These are phyloP conservation scores for Prionchulus punctatus DNA, from an alignment of 2,888 invertebrate genomes.

Conservation along the genomic window DNA sequence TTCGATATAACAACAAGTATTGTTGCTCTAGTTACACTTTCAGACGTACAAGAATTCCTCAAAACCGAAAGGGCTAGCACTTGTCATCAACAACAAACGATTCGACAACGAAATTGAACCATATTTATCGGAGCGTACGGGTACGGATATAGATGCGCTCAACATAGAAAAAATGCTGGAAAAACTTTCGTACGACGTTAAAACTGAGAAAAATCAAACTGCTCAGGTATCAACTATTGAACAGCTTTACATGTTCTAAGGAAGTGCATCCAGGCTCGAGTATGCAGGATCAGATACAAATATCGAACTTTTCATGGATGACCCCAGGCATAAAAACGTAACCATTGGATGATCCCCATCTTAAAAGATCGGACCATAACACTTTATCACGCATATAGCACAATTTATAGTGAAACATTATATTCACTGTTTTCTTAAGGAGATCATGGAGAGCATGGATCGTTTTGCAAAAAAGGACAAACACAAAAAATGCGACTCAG, in stretches of 20 bases:
- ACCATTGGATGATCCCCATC: too few species aligned
- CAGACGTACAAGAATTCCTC: slow-evolving; percentile 24
- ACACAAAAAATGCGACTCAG: slow-evolving; percentile 15
- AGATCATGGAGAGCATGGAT: slow-evolving; percentile 16
- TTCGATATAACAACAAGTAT: too few species aligned
- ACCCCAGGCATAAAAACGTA: too few species aligned
- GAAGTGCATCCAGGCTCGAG: too few species aligned
- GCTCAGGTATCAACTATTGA: slow-evolving; percentile 15
- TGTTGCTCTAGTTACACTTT: slow-evolving; percentile 5
- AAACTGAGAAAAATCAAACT: slow-evolving; percentile 19
- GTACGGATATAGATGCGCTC: slow-evolving; percentile 21
- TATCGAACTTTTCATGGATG: too few species aligned
- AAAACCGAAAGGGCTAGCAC: slow-evolving; percentile 22
- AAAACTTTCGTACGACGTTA: slow-evolving; percentile 21
- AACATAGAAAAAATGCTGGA: slow-evolving; percentile 20
- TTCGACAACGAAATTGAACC: slow-evolving; percentile 13
- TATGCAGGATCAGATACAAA: too few species aligned
- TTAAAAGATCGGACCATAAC: too few species aligned
- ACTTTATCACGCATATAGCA: too few species aligned
- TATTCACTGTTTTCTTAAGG: slow-evolving; percentile 13
- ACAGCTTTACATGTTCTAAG: too few species aligned
- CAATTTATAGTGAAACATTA: too few species aligned
- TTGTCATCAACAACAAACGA: slow-evolving; percentile 27
- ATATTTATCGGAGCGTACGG: slow-evolving; percentile 15
- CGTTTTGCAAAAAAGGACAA: slow-evolving; percentile 16